A percentile compares a stretch with the other conserved stretches of the same genome.
These are phyloP conservation scores for Synanthedon formicaeformis DNA, from an alignment of 2,888 invertebrate species.

Conservation along the genomic window DNA sequence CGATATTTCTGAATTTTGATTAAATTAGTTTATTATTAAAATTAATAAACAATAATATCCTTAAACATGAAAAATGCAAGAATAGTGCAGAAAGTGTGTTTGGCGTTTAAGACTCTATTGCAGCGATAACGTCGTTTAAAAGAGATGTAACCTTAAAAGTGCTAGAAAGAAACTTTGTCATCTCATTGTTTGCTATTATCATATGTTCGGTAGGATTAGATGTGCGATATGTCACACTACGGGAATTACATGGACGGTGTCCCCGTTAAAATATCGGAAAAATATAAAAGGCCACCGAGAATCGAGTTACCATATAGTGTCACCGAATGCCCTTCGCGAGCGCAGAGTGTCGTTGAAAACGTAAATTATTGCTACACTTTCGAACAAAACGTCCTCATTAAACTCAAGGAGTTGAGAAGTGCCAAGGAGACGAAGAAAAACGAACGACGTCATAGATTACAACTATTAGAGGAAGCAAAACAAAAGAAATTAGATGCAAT, in stretches of 20 bases:
- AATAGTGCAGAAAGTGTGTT: constrained; percentile 11
- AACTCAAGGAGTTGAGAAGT: constrained; percentile 78
- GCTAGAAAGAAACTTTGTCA: constrained; percentile 55
- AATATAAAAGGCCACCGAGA: constrained; percentile 82
- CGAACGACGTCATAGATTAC: constrained; percentile 72
- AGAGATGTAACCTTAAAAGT: constrained; percentile 64
- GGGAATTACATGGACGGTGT: constrained; percentile 83
- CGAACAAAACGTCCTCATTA: constrained; percentile 78
- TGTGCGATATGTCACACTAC: constrained; percentile 62
- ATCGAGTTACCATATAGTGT: constrained; percentile 66
- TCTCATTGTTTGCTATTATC: constrained; percentile 50
- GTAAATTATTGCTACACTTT: constrained; percentile 75
- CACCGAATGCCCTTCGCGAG: constrained; percentile 38
- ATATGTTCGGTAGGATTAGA: constrained; percentile 25
- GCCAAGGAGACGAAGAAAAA: constrained; percentile 74
- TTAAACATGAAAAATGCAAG: constrained; percentile 22
- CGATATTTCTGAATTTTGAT: constrained; percentile 7
- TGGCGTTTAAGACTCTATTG: constrained; percentile 14
- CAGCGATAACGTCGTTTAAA: constrained; percentile 59
- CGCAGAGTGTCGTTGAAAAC: constrained; percentile 45
- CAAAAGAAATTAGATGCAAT: constrained; percentile 66
- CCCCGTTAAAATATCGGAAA: constrained; percentile 89
- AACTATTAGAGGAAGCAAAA: constrained; percentile 69
- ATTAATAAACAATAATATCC: constrained; percentile 15
- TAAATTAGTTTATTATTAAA: constrained; percentile 15